Conservation (phyloP, 2,113 vertebrate species). For the Marmota monax region DNA sequence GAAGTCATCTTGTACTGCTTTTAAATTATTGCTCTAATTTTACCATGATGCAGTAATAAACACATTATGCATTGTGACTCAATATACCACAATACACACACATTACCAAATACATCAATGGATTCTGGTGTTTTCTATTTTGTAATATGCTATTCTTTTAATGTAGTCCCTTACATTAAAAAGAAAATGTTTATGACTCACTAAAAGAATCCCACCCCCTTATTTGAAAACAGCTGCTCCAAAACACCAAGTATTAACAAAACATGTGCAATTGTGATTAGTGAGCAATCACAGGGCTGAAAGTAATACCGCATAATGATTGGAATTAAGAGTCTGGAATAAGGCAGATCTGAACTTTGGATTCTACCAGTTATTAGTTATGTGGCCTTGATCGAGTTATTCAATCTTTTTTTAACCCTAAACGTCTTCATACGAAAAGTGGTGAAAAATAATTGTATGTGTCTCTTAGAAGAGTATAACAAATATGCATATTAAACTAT, state of each 20-base stretch:
- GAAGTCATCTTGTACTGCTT: neutral
- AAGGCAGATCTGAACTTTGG: neutral
- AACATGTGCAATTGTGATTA: neutral
- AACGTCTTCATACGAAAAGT: neutral
- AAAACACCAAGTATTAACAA: neutral
- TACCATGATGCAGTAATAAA: neutral
- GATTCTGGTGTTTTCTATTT: neutral
- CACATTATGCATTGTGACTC: neutral
- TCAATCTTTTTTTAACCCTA: neutral
- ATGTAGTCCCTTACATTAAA: neutral
- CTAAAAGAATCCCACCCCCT: neutral
- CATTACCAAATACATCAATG: neutral
- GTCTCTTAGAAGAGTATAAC: neutral
- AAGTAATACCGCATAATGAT: neutral
- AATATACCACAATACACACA: neutral
- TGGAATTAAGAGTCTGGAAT: neutral
- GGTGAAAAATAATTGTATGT: neutral
- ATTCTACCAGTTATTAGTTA: neutral
- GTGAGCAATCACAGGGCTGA: neutral
- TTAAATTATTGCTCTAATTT: conserved; percentile 9
- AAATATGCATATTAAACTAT: neutral
- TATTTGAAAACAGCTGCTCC: neutral
- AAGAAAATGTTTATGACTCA: neutral
- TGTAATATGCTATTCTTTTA: neutral
- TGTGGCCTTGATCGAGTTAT: neutral